Evolutionary conservation across 2,113 vertebrate genomes (phyloP), one percentile per base, ranked within the genome.

Genomic region (Triplophysa tibetana): DNA sequence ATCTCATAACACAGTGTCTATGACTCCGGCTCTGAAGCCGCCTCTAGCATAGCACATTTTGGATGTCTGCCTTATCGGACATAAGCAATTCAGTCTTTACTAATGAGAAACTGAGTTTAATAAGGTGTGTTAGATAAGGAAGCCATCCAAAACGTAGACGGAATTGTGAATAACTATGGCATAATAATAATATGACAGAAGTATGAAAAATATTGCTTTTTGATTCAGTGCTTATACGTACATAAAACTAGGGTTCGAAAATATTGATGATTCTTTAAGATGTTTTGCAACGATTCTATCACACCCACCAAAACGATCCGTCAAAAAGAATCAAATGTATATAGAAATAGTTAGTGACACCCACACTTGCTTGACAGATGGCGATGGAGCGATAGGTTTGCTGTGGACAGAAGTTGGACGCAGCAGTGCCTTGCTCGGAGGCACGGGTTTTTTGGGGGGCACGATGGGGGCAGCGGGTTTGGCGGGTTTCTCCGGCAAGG

Each of bases 391-490:
- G 5, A 92, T 88, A 79, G 95, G 95, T 87, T 95, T 98, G 19
- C 94, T 93, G 43, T 93, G 94, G 60, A 93, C 38, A 3, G 81
- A 75, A 24, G 78, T 93, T 19, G 92, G 88, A 84, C 91, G 89
- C 79, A 92, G 54, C 63, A 94, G 86, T 82, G 85, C 85, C 91
- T 97, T 98, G 79, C 90, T 92, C 26, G 95, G 95, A 82, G 91
- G 95, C 79, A 91, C 79, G 0, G 96, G 96, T 70, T 99, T 99
- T 92, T 99, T 98, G 77, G 95, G 96, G 10, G 97, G 96, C 70
- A 97, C 95, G 80, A 94, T 87, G 11, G 98, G 98, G 69, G 95
- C 96, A 9, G 91, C 91, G 33, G 96, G 95, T 88, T 98, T 99
- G 86, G 89, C 85, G 75, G 94, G 92, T 86, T 94, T 98, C 81